These are phyloP conservation scores for Netelia melanura DNA, from an alignment of 2,888 invertebrate species.

Conservation along the genomic window DNA sequence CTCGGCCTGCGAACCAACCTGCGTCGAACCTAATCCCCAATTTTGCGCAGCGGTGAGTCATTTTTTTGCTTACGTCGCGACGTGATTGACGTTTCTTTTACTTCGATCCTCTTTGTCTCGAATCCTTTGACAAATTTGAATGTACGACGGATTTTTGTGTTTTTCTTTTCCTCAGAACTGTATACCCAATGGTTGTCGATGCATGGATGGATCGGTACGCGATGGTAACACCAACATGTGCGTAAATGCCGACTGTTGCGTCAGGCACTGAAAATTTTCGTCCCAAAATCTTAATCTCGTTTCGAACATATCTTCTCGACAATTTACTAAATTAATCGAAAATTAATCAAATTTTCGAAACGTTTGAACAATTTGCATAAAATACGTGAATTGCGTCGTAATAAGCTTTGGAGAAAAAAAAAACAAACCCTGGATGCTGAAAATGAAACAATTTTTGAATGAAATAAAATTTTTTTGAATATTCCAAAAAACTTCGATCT, in stretches of 20 bases:
- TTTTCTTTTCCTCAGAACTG: neutral
- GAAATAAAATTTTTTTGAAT: too few relatives aligned
- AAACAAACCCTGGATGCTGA: too few relatives aligned
- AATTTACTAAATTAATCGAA: neutral
- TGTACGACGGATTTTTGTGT: neutral
- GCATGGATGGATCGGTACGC: neutral
- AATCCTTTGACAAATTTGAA: neutral
- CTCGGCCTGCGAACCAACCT: conserved; percentile 23
- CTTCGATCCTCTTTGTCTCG: neutral
- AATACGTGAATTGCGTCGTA: too few relatives aligned
- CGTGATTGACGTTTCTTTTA: neutral
- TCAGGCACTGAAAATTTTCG: neutral
- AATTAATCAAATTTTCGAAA: too few relatives aligned
- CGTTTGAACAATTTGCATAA: too few relatives aligned
- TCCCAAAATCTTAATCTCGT: too few relatives aligned
- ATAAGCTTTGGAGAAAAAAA: too few relatives aligned
- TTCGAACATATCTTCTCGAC: neutral
- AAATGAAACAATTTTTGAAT: too few relatives aligned
- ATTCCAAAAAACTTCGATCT: too few relatives aligned
- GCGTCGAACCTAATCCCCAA: neutral
- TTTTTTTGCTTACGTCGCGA: neutral
- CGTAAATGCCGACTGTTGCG: neutral
- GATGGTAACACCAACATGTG: conserved; percentile 17
- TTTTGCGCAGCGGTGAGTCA: conserved; percentile 7
- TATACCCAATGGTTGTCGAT: conserved; percentile 5